Base-by-base conservation (phyloP, 1,140 invertebrate species). In the Drosophila arawakana region DNA sequence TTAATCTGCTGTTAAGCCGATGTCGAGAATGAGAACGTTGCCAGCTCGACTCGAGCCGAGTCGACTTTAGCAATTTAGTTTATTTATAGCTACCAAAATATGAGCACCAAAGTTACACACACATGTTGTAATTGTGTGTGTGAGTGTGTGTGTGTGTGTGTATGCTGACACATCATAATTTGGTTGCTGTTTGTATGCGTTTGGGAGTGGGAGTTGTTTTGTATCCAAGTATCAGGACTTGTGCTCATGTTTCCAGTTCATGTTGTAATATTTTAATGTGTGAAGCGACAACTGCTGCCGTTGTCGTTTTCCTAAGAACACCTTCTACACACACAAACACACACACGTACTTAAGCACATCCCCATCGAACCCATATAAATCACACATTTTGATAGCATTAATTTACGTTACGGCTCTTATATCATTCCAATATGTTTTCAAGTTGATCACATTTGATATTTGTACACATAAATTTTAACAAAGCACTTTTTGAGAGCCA, bases 181-280 rank as follows among this genome's bases (percentile, higher is more conserved):
- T 86, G 73, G 57, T 10, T 74, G 65, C 73, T 83, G 76, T 71
- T 49, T 65, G 78, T 57, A 58, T 63, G 52, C 52, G 39, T 50
- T 10, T 43, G 46, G 30, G 52, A 11, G 13, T 13, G 47, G 30
- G 7, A 34, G 41, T 15, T 49, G 65, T 60, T 60, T 35, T 55
- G 74, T 74, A 55, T 67, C 57, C 13, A 59, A 46, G 62, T 72
- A 57, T 61, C 75, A 63, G 47, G 47, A 11, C 44, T 70, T 58
- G 72, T 82, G 83, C 74, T 80, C 82, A 66, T 86, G 82, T 88
- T 86, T 76, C 79, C 82, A 86, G 82, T 80, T 86, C 83, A 86
- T 86, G 82, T 86, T 86, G 83, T 86, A 86, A 86, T 85, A 85
- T 86, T 86, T 86, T 86, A 86, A 86, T 86, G 82, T 86, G 82